Evolutionary conservation across 2,113 vertebrate genomes (phyloP).

Genomic region (Cololabis saira): DNA sequence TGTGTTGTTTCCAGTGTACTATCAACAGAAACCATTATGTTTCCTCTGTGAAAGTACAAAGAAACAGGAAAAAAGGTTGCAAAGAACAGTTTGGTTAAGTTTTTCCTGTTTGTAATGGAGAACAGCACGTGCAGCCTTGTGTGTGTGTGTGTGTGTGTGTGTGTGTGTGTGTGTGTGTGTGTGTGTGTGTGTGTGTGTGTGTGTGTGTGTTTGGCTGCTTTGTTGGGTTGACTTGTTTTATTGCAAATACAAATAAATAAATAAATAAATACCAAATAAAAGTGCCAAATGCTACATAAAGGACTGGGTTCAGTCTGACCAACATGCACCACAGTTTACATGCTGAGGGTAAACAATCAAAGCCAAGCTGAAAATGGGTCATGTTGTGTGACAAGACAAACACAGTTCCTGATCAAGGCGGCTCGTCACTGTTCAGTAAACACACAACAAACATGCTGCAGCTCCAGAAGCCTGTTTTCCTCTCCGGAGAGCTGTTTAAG

Average conservation of each 20-base stretch:
- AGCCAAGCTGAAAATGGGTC: constrained; percentile 1
- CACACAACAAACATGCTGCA: no score
- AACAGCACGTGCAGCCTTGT: constrained; percentile 13
- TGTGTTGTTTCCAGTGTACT: constrained; percentile 42
- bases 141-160: neutral
- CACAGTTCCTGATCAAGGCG: neutral
- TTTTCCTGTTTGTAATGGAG: neutral
- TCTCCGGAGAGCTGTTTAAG: no score
- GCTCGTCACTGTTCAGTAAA: no score
- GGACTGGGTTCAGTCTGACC: neutral
- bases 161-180: neutral
- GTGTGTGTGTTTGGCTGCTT: neutral
- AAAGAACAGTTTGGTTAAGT: neutral
- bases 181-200: neutral
- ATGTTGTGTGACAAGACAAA: constrained; percentile 19
- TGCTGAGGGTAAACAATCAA: neutral
- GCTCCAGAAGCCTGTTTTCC: no score
- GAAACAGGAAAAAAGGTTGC: neutral
- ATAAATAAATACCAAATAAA: neutral
- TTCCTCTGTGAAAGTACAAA: constrained; percentile 22
- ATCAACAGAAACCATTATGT: neutral
- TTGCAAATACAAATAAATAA: no score
- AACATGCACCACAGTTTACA: neutral
- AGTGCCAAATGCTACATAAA: neutral
- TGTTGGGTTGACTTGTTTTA: neutral